Conservation (phyloP, 2,888 invertebrate genomes). For the Cephus spinipes region DNA sequence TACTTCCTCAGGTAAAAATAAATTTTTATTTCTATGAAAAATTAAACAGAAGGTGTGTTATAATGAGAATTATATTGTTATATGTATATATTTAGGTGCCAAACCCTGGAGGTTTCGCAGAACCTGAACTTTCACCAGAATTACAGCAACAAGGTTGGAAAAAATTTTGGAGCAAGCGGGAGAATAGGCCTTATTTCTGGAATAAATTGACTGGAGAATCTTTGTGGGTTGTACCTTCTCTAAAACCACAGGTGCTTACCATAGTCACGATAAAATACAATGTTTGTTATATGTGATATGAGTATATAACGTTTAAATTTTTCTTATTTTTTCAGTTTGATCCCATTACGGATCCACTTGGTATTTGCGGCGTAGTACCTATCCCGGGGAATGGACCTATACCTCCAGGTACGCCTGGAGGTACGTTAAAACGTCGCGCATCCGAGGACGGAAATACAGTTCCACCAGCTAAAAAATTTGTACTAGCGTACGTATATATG, state of each 20-base stretch:
- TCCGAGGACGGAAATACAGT: constrained; percentile 81
- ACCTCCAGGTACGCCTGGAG: constrained; percentile 62
- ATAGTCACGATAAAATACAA: not conserved
- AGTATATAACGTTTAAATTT: not conserved
- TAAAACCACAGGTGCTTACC: constrained; percentile 73
- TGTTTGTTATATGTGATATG: not conserved
- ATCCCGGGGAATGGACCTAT: constrained; percentile 64
- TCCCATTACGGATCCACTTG: constrained; percentile 91
- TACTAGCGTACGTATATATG: constrained; percentile 73
- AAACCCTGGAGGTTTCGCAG: constrained; percentile 49
- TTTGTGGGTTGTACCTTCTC: constrained; percentile 95
- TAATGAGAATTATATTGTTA: no score
- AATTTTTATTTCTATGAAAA: not conserved
- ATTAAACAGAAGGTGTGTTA: no score
- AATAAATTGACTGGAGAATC: constrained; percentile 96
- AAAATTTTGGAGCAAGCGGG: constrained; percentile 96
- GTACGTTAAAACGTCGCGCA: constrained; percentile 79
- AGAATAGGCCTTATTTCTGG: constrained; percentile 96
- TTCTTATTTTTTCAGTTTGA: constrained; percentile 74
- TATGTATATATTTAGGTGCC: not conserved
- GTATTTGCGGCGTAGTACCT: constrained; percentile 74
- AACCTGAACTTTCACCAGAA: constrained; percentile 73
- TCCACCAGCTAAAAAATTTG: constrained; percentile 87
- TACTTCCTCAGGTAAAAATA: constrained; percentile 50
- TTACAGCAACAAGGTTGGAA: constrained; percentile 92